Conservation (phyloP, 2,113 vertebrate species). For the Podilymbus podiceps region DNA sequence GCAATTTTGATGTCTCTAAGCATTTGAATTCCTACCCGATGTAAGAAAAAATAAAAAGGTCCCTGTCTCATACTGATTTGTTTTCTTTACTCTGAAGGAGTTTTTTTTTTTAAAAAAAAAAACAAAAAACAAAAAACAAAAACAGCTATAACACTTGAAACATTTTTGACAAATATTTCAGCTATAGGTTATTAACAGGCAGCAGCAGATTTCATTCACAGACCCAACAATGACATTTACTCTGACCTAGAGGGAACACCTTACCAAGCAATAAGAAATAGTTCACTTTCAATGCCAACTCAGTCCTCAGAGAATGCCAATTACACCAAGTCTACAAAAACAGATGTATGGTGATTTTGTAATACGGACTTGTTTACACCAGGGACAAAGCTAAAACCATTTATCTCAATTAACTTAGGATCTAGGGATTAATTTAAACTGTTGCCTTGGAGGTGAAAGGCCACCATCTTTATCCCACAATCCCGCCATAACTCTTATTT, state of each 20-base stretch:
- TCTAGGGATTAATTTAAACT: constrained; percentile 69
- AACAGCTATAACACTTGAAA: background rate
- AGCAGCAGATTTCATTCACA: constrained; percentile 11
- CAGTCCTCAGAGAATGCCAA: constrained; percentile 63
- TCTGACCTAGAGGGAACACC: constrained; percentile 6
- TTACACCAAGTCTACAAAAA: constrained; percentile 71
- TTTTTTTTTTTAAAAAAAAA: background rate
- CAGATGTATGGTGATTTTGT: constrained; percentile 62
- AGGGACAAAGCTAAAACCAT: constrained; percentile 68
- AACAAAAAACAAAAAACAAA: too few relatives aligned
- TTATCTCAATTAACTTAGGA: constrained; percentile 76
- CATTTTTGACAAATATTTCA: background rate
- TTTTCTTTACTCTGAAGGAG: background rate
- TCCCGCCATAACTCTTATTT: background rate
- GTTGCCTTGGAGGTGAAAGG: constrained; percentile 70
- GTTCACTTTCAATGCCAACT: constrained; percentile 30
- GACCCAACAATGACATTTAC: background rate
- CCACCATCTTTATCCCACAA: constrained; percentile 36
- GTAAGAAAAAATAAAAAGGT: background rate
- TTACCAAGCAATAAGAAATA: constrained; percentile 41
- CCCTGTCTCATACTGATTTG: background rate
- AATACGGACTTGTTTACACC: constrained; percentile 59
- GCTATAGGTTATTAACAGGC: background rate
- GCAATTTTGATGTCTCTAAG: background rate
- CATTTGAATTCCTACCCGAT: background rate